Conservation (phyloP, 2,797 vertebrate genomes). For the Erpetoichthys calabaricus region DNA sequence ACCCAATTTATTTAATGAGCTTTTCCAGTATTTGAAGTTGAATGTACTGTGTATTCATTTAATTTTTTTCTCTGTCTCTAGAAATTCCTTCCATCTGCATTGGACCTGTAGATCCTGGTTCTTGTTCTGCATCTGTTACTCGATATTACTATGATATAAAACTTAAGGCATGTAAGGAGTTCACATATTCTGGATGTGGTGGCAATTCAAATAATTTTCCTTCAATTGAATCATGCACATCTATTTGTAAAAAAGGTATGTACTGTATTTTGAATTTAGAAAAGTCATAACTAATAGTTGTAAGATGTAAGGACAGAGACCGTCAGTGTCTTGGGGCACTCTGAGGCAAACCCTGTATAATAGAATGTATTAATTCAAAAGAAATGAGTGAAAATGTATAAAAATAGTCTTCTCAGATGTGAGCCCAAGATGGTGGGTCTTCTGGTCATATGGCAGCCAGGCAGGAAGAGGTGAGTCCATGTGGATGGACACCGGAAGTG, state of each 20-base stretch:
- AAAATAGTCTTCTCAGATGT: no score
- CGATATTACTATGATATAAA: slow-evolving; percentile 72
- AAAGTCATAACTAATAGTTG: neutral
- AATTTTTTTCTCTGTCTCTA: slow-evolving; percentile 21
- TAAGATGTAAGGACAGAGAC: neutral
- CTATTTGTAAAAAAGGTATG: slow-evolving; percentile 62
- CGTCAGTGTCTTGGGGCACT: no score
- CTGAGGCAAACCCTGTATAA: no score
- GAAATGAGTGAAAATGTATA: no score
- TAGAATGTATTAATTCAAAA: no score
- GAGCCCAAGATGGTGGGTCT: no score
- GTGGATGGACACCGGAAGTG: no score
- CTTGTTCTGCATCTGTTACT: slow-evolving; percentile 64
- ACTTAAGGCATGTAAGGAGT: slow-evolving; percentile 60
- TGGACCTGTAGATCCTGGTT: slow-evolving; percentile 65
- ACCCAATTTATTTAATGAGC: neutral
- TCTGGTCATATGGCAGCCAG: no score
- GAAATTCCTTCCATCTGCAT: slow-evolving; percentile 64
- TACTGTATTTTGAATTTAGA: neutral
- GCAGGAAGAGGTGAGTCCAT: no score
- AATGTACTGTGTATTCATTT: neutral
- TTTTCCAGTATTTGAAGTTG: neutral
- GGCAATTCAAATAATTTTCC: slow-evolving; percentile 84
- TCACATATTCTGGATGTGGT: slow-evolving; percentile 74
- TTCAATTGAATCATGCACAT: slow-evolving; percentile 47